phyloP scores from a whole-genome alignment of 2,888 invertebrate genomes.

The Hoplodrina ambigua region DNA sequence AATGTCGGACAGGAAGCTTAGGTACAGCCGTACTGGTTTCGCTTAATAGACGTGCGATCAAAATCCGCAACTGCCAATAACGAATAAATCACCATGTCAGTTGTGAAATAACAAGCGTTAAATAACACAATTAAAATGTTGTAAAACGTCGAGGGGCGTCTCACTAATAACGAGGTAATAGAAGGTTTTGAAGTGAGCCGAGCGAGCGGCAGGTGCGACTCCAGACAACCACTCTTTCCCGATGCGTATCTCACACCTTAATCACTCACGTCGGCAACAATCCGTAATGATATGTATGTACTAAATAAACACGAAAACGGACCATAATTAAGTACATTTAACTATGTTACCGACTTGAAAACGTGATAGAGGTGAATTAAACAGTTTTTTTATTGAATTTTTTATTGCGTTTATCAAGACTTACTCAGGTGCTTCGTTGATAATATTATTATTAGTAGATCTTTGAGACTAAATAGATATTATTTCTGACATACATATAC shows the following conservation, averaged over 20 bases:
- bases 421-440: slow-evolving; percentile 33
- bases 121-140: slow-evolving; percentile 85
- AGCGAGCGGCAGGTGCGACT: slow-evolving; percentile 78
- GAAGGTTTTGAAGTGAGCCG: slow-evolving; percentile 74
- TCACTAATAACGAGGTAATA: slow-evolving; percentile 83
- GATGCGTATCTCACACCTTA: slow-evolving; percentile 80
- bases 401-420: slow-evolving; percentile 42
- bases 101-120: slow-evolving; percentile 79
- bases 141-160: slow-evolving; percentile 80
- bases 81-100: slow-evolving; percentile 74
- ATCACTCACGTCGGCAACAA: slow-evolving; percentile 81
- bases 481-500: slow-evolving; percentile 2
- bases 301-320: slow-evolving; percentile 81
- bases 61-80: slow-evolving; percentile 62
- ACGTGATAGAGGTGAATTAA: slow-evolving; percentile 64
- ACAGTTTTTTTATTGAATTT: slow-evolving; percentile 56
- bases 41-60: slow-evolving; percentile 46
- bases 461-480: slow-evolving; percentile 26
- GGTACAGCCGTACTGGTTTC: slow-evolving; percentile 1
- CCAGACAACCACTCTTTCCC: slow-evolving; percentile 68
- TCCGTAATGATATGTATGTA: slow-evolving; percentile 81
- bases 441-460: slow-evolving; percentile 41
- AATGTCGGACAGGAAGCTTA: slow-evolving; percentile 36
- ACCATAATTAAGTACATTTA: slow-evolving; percentile 76
- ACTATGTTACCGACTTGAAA: slow-evolving; percentile 68